Percentiles rank a stretch among this genome's conserved stretches.
Conservation (phyloP, 1,140 invertebrate species). For the Danaus melanippus region DNA sequence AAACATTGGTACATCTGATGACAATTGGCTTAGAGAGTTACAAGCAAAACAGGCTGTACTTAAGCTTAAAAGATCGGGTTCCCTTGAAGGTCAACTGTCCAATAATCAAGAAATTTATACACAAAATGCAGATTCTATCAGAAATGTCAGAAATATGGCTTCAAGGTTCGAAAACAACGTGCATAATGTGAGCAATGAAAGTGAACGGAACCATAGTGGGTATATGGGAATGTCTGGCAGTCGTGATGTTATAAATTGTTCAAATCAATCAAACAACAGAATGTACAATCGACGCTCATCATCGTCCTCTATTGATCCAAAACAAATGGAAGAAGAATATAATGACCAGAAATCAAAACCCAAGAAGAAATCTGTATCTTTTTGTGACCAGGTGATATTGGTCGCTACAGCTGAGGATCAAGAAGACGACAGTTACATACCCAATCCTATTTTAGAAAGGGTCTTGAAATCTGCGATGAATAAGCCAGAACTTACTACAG, state of each 20-base stretch:
- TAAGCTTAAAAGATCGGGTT: conserved; percentile 71
- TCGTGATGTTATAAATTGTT: conserved; percentile 62
- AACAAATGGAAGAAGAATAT: conserved; percentile 63
- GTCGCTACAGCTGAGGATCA: conserved; percentile 93
- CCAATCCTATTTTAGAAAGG: conserved; percentile 90
- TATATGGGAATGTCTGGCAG: conserved; percentile 51
- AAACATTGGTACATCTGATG: conserved; percentile 61
- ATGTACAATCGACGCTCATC: conserved; percentile 54
- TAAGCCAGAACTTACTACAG: conserved; percentile 77
- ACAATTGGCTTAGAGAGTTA: conserved; percentile 83
- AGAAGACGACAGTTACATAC: conserved; percentile 91
- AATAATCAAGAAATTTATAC: conserved; percentile 26
- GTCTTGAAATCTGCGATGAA: conserved; percentile 87
- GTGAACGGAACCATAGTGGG: conserved; percentile 49
- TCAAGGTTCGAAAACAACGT: conserved; percentile 84
- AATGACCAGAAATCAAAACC: conserved; percentile 71
- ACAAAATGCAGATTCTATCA: conserved; percentile 50
- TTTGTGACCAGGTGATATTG: conserved; percentile 93
- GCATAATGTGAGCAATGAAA: conserved; percentile 35
- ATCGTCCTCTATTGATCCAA: conserved; percentile 62
- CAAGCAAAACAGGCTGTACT: conserved; percentile 84
- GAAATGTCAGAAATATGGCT: conserved; percentile 84
- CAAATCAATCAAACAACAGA: conserved; percentile 46
- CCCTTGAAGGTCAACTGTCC: conserved; percentile 54
- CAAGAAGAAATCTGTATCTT: conserved; percentile 94